These are phyloP conservation scores for Mycteria americana DNA, from an alignment of 2,797 vertebrate genomes.

Conservation along the genomic window DNA sequence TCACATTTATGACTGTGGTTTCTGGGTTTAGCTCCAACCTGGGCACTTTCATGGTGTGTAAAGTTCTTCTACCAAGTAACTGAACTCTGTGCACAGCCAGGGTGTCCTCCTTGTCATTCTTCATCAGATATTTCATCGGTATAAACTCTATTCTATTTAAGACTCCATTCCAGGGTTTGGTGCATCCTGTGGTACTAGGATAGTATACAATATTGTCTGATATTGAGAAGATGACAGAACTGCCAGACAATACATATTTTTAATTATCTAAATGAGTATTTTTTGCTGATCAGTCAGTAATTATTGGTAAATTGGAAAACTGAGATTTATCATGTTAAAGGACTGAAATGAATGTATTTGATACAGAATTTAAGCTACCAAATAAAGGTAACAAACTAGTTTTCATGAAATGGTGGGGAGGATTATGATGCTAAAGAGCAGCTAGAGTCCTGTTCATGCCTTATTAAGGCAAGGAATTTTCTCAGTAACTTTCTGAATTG, in stretches of 20 bases:
- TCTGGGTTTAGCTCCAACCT: not conserved
- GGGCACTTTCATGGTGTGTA: not conserved
- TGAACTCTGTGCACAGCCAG: not conserved
- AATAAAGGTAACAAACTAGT: not conserved
- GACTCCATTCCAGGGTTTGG: not conserved
- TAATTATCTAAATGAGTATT: not conserved
- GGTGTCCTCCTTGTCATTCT: not conserved
- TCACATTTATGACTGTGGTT: not conserved
- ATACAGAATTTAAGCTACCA: not conserved
- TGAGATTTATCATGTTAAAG: not conserved
- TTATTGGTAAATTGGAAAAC: not conserved
- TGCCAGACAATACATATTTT: not conserved
- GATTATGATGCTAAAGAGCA: not conserved
- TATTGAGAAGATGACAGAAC: not conserved
- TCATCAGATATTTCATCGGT: not conserved
- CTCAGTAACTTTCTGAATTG: not conserved
- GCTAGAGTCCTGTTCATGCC: not conserved
- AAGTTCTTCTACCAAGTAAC: not conserved
- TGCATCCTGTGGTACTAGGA: not conserved
- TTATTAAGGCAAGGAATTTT: not conserved
- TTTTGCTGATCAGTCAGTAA: not conserved
- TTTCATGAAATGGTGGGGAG: not conserved
- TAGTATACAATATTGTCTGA: not conserved
- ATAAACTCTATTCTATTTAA: not conserved
- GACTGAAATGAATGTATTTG: not conserved